Conservation (phyloP, 2,888 invertebrate species). For the Rhimphoctona megacephalus region DNA sequence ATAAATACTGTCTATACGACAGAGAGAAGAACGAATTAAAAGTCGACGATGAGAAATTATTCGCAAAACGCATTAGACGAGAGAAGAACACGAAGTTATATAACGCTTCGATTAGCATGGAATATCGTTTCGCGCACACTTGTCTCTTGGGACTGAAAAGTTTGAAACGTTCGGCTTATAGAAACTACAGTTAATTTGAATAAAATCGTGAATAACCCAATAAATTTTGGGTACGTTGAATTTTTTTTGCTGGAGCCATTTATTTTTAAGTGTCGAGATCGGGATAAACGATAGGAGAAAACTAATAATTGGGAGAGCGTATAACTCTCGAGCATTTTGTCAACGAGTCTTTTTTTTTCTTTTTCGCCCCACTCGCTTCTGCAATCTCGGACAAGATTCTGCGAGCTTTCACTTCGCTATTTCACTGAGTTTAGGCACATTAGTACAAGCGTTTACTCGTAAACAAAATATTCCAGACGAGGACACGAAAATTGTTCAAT, state of each 20-base stretch:
- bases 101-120: slow-evolving; percentile 52
- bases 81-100: slow-evolving; percentile 27
- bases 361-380: slow-evolving; percentile 8
- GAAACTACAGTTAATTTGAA: not conserved
- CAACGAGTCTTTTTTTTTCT: not conserved
- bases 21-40: not conserved
- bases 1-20: not conserved
- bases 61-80: not conserved
- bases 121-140: slow-evolving; percentile 43
- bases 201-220: not conserved
- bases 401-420: slow-evolving; percentile 57
- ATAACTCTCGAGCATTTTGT: slow-evolving; percentile 6
- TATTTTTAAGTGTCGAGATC: not conserved
- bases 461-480: not conserved
- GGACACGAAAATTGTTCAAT: not conserved
- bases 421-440: slow-evolving; percentile 29
- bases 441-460: not conserved
- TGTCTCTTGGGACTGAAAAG: slow-evolving; percentile 4
- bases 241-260: not conserved
- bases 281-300: not conserved
- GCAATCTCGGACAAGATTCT: slow-evolving; percentile 17
- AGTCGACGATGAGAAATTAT: slow-evolving; percentile 11
- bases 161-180: not conserved
- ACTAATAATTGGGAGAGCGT: not conserved
- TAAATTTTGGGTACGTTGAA: not conserved